Evolutionary conservation across 2,797 vertebrate species (phyloP), one percentile per base, ranked within the genome.

Genomic region (Megalops cyprinoides): DNA sequence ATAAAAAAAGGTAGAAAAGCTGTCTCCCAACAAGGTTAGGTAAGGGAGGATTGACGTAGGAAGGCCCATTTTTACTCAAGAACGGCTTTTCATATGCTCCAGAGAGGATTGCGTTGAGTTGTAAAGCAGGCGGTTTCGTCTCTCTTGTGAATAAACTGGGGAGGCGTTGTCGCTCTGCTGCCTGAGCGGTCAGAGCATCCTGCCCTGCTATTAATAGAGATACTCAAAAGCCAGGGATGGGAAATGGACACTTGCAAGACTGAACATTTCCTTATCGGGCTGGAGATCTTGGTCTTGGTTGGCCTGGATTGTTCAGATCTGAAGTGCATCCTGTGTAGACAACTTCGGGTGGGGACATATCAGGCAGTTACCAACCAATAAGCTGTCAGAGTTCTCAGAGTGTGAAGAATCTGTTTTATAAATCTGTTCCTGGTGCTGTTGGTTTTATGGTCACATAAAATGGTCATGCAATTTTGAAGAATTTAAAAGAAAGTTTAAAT

Each of bases 1-100:
- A 65, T 28, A 9, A 67, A 49, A n/a, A 69, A 31, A 79, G 77
- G 28, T 58, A 23, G 55, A 79, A 62, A 67, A 39, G 28, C 39
- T n/a, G 34, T 42, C 49, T 74, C n/a, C 56, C 31, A 74, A 42
- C 0, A n/a, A 69, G 60, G 39, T 79, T 51, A 15, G 42, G 5
- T 20, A 34, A 31, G 15, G 25, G 37, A 53, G 18, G 25, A 77
- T 58, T 77, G 14, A 51, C 10, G 55, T 77, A 60, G 76, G 53
- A 42, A 31, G 51, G 28, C 20, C 10, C n/a, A n/a, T 1, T 31
- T 23, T 28, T 15, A 28, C 53, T 28, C 20, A n/a, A 39, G 76
- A 77, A 42, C 42, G 14, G 5, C 39, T 46, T 74, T 56, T 28
- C 55, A 55, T 15, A 10, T n/a, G 42, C n/a, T 31, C n/a, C 42